Evolutionary conservation across 2,888 invertebrate species (phyloP), one percentile per base, ranked within the genome.

Genomic region (Stegophylla sp.): DNA sequence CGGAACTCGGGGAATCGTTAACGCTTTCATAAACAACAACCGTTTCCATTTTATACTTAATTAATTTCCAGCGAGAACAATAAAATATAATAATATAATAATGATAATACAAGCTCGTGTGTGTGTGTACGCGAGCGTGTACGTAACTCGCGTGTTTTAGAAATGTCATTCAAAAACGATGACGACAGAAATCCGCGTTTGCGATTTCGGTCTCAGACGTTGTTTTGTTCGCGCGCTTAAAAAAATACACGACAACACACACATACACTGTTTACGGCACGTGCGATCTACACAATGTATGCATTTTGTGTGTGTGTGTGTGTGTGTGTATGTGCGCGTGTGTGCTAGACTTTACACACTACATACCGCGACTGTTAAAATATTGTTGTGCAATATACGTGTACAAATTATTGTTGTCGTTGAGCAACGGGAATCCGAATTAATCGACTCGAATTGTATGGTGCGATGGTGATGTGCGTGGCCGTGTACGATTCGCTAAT

Each of bases 31-130:
- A 79, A 69, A 79, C 79, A 79, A 79, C 79, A 71, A 79, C 61
- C 79, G 79, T 79, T 79, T 64, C 75, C 63, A 75, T 75, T 75
- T 79, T 79, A 79, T 79, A 79, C 71, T 79, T 79, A 79, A 79
- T 79, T 79, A 79, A 79, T 79, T 79, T 69, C 69, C 23, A 51
- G 26, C 41, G 79, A 79, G 79, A 71, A 79, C 79, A 71, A 79
- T 79, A 79, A 79, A 34, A 34, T 34, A 34, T 34, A 34, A 34
- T 34, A 34, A 34, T 34, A 34, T 63, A 63, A 63, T 48, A 34
- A 34, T 34, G 7, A 34, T 34, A 34, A 76, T 61, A 51, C 28
- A n/a, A n/a, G 61, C 61, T 79, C 61, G 71, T 71, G n/a, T 13
- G 43, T 71, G 20, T 15, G 43, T 64, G n/a, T n/a, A n/a, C n/a